Conservation (phyloP, 2,888 invertebrate genomes). For the Fragum sueziense region DNA sequence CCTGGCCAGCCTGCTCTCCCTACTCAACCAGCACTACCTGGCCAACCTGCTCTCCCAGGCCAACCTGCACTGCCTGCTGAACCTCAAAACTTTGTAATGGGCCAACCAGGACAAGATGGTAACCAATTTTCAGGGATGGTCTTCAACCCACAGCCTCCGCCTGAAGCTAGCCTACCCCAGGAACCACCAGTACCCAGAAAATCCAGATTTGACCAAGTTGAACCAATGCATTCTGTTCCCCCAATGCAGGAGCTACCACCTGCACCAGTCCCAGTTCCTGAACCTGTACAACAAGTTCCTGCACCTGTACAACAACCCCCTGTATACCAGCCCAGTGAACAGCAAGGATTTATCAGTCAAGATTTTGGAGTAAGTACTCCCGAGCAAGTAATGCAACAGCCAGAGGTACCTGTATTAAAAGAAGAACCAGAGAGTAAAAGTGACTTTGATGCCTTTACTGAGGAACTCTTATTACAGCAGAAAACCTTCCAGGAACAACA, state of each 20-base stretch:
- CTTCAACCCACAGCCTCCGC: not conserved
- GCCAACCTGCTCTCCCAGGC: not conserved
- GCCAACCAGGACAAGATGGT: not conserved
- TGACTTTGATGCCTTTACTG: conserved; percentile 9
- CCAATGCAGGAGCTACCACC: not conserved
- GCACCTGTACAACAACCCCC: not conserved
- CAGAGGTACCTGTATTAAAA: not conserved
- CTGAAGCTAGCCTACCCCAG: not conserved
- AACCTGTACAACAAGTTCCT: not conserved
- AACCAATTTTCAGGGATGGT: not conserved
- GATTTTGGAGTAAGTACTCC: not conserved
- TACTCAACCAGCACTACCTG: too few relatives aligned
- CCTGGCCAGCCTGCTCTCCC: too few relatives aligned
- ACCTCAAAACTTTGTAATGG: not conserved
- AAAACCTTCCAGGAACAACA: not conserved
- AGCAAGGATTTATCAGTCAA: not conserved
- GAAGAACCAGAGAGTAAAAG: not conserved
- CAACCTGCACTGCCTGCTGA: not conserved
- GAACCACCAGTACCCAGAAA: not conserved
- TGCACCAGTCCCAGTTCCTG: conserved; percentile 6
- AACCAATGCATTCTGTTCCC: not conserved
- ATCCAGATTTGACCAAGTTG: conserved; percentile 41
- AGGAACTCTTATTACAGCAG: conserved; percentile 9
- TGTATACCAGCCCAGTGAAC: not conserved
- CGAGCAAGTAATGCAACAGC: not conserved